Conservation (phyloP, 2,113 vertebrate species). For the Stigmatopora argus region DNA sequence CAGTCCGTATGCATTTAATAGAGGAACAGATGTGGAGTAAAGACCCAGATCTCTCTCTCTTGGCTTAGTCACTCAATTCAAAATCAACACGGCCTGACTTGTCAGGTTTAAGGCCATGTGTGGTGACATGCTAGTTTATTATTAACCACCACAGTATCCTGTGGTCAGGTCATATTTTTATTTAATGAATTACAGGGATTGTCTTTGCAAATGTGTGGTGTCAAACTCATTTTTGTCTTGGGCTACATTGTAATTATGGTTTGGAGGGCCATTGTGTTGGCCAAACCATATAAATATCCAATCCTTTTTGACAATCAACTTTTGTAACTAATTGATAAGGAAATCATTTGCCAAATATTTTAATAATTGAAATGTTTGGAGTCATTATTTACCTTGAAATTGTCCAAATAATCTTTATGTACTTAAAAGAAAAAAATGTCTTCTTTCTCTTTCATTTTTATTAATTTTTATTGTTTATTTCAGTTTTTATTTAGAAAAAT, state of each 20-base stretch:
- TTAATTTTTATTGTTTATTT: no score
- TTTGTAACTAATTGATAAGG: no score
- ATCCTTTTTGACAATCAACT: no score
- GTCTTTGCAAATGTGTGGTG: no score
- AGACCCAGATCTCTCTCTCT: slow-evolving; percentile 42
- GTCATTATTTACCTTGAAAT: no score
- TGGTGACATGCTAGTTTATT: slow-evolving; percentile 46
- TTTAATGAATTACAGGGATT: no score
- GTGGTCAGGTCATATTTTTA: background rate
- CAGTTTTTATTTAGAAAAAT: no score
- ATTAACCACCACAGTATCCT: background rate
- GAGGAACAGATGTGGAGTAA: slow-evolving; percentile 70
- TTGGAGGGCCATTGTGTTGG: slow-evolving; percentile 7
- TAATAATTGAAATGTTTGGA: no score
- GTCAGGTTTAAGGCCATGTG: slow-evolving; percentile 50
- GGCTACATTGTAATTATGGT: slow-evolving; percentile 12
- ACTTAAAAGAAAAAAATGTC: no score
- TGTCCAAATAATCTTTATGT: no score
- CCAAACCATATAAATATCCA: background rate
- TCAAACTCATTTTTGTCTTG: slow-evolving; percentile 1
- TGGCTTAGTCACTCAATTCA: slow-evolving; percentile 33
- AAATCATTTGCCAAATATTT: no score
- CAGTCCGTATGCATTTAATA: slow-evolving; percentile 75
- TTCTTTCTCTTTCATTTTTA: no score
- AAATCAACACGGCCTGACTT: slow-evolving; percentile 44